Base-by-base conservation (phyloP, 2,888 invertebrate species). In the Rugalucina vietnamica region DNA sequence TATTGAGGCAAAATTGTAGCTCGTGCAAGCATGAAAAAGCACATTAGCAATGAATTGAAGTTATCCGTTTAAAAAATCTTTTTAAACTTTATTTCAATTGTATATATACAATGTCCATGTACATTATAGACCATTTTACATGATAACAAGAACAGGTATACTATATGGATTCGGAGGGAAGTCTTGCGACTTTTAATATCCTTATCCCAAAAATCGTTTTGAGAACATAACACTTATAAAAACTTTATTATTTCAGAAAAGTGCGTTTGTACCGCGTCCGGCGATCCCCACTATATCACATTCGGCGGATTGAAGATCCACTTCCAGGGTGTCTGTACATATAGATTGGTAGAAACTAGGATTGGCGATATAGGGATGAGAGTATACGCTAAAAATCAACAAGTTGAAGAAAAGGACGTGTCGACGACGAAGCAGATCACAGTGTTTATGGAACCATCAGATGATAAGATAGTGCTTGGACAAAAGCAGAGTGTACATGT, bases 241-340 rank as follows among this genome's bases (percentile, higher is more conserved):
- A n/a, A n/a, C n/a, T n/a, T n/a, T n/a, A n/a, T n/a, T n/a, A n/a
- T 60, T 60, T 60, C 60, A 60, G 60, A 60, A 29, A 24, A 60
- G 14, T 60, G 60, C 29, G 60, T 60, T 2, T 60, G 60, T 60
- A 60, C 60, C 10, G 60, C 60, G n/a, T 27, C 60, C 29, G 60
- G 60, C 4, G 60, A 60, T 14, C 60, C 60, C 12, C 60, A 60
- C 14, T 60, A 24, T 14, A 60, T 12, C 4, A 60, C 60, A 27
- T 60, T 60, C 29, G 60, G 29, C 24, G 60, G 60, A 27, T 12
- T 8, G 1, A n/a, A 27, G 29, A 60, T 60, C 24, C 60, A 60
- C 60, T 60, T 27, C 60, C 60, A 60, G 29, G 60, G 60, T 1
- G 29, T 24, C 29, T 60, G 60, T 60, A 27, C 29, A 12, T 60